phyloP scores from a whole-genome alignment of 2,888 invertebrate genomes.

The Eulithis testata region DNA sequence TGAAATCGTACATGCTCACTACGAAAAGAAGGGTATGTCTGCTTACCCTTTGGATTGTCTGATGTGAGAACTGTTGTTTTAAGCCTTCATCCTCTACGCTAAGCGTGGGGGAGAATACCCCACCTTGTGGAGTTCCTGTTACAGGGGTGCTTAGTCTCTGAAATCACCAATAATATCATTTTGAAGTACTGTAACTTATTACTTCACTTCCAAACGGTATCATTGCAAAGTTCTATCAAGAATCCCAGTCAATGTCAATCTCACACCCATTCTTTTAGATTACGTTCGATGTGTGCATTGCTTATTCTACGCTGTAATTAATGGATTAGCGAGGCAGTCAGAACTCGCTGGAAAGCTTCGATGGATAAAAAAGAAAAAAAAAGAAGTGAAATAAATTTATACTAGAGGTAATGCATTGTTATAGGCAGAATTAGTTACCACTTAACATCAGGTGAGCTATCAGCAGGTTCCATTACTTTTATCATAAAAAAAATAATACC shows the following conservation, averaged over 20 bases:
- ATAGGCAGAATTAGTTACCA: no score
- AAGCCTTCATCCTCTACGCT: slow-evolving; percentile 78
- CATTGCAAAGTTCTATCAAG: background rate
- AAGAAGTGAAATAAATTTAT: slow-evolving; percentile 6
- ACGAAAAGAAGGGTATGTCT: slow-evolving; percentile 51
- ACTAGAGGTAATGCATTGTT: no score
- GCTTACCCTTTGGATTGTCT: slow-evolving; percentile 81
- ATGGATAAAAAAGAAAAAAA: slow-evolving; percentile 20
- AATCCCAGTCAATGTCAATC: background rate
- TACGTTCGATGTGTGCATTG: slow-evolving; percentile 17
- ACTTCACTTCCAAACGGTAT: background rate
- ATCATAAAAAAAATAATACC: no score
- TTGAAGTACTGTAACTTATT: slow-evolving; percentile 5
- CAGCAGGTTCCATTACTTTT: no score
- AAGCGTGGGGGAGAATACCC: slow-evolving; percentile 74
- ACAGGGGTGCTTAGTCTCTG: slow-evolving; percentile 79
- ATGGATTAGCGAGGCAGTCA: slow-evolving; percentile 7
- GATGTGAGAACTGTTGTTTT: slow-evolving; percentile 79
- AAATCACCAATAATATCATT: slow-evolving; percentile 41
- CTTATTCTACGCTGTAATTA: slow-evolving; percentile 18
- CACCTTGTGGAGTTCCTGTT: slow-evolving; percentile 76
- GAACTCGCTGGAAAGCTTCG: slow-evolving; percentile 11
- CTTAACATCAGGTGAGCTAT: no score
- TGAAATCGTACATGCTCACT: slow-evolving; percentile 56
- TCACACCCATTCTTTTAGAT: slow-evolving; percentile 6